Evolutionary conservation across 1,140 invertebrate genomes (phyloP).

Genomic region (Nymphalis io): DNA sequence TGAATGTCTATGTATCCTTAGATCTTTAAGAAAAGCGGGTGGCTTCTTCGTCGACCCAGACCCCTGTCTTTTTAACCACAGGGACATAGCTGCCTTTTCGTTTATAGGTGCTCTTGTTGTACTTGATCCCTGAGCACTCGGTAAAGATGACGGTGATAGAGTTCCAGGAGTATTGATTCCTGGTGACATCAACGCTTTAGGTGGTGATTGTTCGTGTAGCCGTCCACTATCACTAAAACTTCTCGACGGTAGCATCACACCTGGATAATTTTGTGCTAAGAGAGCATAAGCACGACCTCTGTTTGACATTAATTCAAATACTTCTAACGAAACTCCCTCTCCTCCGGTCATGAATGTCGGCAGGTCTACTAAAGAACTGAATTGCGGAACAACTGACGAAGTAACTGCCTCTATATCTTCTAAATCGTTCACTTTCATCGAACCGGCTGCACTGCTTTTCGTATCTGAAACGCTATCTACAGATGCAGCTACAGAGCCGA

Average conservation of each 20-base stretch:
- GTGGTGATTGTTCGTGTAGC: conserved; percentile 76
- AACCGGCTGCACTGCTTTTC: conserved; percentile 84
- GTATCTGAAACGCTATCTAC: conserved; percentile 85
- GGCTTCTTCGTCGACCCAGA: conserved; percentile 79
- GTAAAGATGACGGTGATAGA: conserved; percentile 51
- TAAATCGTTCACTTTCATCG: conserved; percentile 67
- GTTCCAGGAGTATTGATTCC: conserved; percentile 49
- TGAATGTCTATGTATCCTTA: conserved; percentile 87
- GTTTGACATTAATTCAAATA: conserved; percentile 86
- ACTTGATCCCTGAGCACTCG: conserved; percentile 45
- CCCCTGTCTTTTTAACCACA: conserved; percentile 81
- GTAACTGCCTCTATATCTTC: conserved; percentile 66
- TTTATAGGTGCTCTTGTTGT: conserved; percentile 46
- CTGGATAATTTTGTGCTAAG: conserved; percentile 87
- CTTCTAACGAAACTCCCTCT: conserved; percentile 87
- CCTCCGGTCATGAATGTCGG: conserved; percentile 91
- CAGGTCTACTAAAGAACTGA: conserved; percentile 89
- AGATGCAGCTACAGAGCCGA: conserved; percentile 77
- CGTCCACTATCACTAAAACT: conserved; percentile 87
- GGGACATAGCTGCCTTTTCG: conserved; percentile 79
- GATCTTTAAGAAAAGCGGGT: conserved; percentile 85
- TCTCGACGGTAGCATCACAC: conserved; percentile 84
- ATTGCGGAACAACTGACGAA: conserved; percentile 81
- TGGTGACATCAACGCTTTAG: conserved; percentile 63
- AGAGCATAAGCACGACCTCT: conserved; percentile 87